Evolutionary conservation across 1,140 invertebrate species (phyloP), one percentile per base, ranked within the genome.

Genomic region (Drosophila carrolli): DNA sequence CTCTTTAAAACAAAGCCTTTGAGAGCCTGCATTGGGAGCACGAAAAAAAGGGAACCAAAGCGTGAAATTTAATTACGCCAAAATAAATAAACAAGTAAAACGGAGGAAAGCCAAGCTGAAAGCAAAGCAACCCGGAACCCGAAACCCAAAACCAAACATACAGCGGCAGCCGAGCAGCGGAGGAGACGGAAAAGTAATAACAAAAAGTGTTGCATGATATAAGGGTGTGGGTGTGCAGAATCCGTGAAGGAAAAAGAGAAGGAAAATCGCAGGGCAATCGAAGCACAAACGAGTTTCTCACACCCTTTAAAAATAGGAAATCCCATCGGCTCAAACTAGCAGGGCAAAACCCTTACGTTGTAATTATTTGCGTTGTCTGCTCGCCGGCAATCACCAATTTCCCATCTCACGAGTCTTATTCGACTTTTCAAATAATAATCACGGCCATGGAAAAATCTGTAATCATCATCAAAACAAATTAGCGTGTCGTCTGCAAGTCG

Each of bases 61-160:
- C 84, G 79, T 88, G 78, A 88, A 84, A 88, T 89, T 88, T 88
- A 88, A 88, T 88, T 88, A 88, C 79, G 70, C 66, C 44, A 70
- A 88, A 89, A 89, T 84, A 89, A 88, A 88, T 88, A 84, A 57
- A 75, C 77, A 89, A 80, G 88, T 53, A 81, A 81, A 88, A 70
- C 46, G 66, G 41, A 75, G 75, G 57, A 76, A 67, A 75, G 58
- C 60, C 68, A 86, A 81, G 61, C 62, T 65, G 78, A 72, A 70
- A 66, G 78, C 75, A 74, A 71, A 76, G 67, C 48, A 72, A 76
- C 56, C 60, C 65, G 43, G 65, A 70, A 81, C 76, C 57, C 53
- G 8, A 71, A 70, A 81, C 76, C 57, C 56, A 61, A 76, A 76
- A 65, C 58, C 65, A 80, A 82, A 81, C 63, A 74, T 53, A 66